These are phyloP conservation scores for Poecilus cupreus DNA, from an alignment of 2,888 invertebrate genomes.

Conservation along the genomic window DNA sequence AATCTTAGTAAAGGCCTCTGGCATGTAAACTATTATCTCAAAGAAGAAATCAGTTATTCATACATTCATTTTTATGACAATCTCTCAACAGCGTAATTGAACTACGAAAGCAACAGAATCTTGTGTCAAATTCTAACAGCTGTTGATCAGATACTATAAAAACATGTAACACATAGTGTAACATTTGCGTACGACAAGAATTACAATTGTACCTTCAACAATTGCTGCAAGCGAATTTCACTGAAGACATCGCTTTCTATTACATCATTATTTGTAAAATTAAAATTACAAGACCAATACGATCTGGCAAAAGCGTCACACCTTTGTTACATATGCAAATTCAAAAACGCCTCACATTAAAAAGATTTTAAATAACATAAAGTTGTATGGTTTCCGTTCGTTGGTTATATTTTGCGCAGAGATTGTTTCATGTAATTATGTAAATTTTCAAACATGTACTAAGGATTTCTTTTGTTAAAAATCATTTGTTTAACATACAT, in stretches of 20 bases:
- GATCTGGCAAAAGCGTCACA: not conserved
- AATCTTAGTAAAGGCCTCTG: too few relatives aligned
- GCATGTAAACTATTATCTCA: too few relatives aligned
- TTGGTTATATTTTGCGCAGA: not conserved
- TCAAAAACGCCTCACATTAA: not conserved
- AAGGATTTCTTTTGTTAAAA: too few relatives aligned
- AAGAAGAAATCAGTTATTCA: too few relatives aligned
- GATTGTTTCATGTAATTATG: not conserved
- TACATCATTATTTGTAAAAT: slow-evolving; percentile 52
- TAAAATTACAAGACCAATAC: slow-evolving; percentile 38
- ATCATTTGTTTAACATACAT: too few relatives aligned
- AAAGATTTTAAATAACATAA: not conserved
- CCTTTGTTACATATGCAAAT: slow-evolving; percentile 41
- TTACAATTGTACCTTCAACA: not conserved
- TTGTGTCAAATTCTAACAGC: not conserved
- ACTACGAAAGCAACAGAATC: too few relatives aligned
- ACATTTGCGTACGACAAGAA: slow-evolving; percentile 5
- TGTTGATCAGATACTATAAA: not conserved
- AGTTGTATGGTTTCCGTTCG: not conserved
- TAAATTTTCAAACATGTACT: not conserved
- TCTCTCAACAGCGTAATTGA: too few relatives aligned
- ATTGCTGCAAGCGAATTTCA: slow-evolving; percentile 36
- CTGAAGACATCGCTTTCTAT: slow-evolving; percentile 41
- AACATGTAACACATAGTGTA: slow-evolving; percentile 17
- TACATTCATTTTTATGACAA: too few relatives aligned